Conservation (phyloP, 2,113 vertebrate species). For the Hypocryptadius cinnamomeus region DNA sequence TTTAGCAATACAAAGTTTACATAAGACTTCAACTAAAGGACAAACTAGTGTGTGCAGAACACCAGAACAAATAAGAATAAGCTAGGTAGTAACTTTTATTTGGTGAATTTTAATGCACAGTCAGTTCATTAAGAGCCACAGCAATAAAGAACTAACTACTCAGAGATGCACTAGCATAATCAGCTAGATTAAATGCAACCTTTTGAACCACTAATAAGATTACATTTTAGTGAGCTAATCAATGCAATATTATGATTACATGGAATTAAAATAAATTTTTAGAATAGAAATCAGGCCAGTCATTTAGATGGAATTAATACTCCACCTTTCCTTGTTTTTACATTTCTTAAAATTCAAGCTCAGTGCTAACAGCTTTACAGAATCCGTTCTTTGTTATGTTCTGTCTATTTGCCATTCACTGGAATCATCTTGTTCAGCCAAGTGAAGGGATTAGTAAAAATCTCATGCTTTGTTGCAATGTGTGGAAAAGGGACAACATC, state of each 20-base stretch:
- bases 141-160: not conserved
- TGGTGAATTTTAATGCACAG: not conserved
- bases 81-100: not conserved
- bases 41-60: not conserved
- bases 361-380: not conserved
- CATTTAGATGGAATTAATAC: not conserved
- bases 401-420: not conserved
- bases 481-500: not conserved
- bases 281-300: not conserved
- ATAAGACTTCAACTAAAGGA: not conserved
- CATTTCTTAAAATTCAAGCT: not conserved
- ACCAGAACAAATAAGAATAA: not conserved
- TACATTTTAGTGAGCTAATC: conserved; percentile 24
- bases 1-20: not conserved
- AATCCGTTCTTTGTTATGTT: not conserved
- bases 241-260: not conserved
- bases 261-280: conserved; percentile 1
- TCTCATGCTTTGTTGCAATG: not conserved
- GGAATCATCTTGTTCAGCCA: not conserved
- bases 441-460: not conserved
- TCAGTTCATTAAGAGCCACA: not conserved
- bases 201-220: conserved; percentile 34
- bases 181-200: conserved; percentile 17
- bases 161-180: not conserved
- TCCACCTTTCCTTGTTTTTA: not conserved